Evolutionary conservation across 1,140 invertebrate species (phyloP).

Genomic region (Dreissena polymorpha): DNA sequence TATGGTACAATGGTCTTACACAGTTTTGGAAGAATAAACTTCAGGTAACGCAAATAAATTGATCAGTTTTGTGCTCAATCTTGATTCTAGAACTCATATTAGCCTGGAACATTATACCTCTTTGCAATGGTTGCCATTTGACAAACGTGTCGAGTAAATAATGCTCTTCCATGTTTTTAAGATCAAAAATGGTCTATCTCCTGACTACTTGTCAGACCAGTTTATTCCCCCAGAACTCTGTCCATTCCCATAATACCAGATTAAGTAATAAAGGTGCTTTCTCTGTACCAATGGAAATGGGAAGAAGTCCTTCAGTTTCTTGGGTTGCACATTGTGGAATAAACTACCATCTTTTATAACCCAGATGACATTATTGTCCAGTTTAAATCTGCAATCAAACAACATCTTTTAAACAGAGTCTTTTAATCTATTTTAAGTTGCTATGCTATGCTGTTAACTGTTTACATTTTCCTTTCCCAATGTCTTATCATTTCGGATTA

Average conservation of each 20-base stretch:
- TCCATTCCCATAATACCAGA: slow-evolving; percentile 19
- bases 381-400: no score
- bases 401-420: no score
- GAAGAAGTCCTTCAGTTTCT: slow-evolving; percentile 10
- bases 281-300: background rate
- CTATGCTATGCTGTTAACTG: no score
- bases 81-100: no score
- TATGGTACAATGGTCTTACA: no score
- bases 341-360: slow-evolving; percentile 1
- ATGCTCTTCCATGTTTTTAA: slow-evolving; percentile 34
- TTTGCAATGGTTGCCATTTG: slow-evolving; percentile 5
- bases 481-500: no score
- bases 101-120: background rate
- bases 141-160: slow-evolving; percentile 27
- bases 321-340: slow-evolving; percentile 23
- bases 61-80: no score
- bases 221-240: slow-evolving; percentile 21
- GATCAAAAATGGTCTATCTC: slow-evolving; percentile 2
- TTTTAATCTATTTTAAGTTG: no score
- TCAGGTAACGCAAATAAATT: no score
- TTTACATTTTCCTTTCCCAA: no score
- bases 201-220: slow-evolving; percentile 2
- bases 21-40: no score
- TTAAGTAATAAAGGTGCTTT: slow-evolving; percentile 12
- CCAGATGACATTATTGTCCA: no score